Base-by-base conservation (phyloP, 2,888 invertebrate species). In the Drosophila algonquin region DNA sequence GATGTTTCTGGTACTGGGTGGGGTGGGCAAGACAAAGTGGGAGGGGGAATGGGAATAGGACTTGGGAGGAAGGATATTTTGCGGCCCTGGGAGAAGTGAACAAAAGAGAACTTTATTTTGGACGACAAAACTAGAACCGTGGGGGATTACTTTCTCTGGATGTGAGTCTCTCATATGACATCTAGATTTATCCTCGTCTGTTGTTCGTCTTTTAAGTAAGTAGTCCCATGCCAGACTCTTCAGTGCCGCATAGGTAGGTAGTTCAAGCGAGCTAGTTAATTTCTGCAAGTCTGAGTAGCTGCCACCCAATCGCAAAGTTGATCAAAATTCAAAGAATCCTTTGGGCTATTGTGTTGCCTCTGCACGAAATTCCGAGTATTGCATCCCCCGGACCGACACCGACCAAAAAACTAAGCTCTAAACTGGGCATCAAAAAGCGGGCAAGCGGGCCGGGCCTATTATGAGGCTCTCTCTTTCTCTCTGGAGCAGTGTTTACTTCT, bases 241-340 rank as follows among this genome's bases (percentile, higher is more conserved):
- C 21, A 21, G 21, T 2, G 21, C 21, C 21, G 21, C 35, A 6
- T 40, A 40, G 35, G 5, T 52, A 1, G 24, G 16, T 4, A 24
- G 40, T 47, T 50, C 21, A n/a, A 24, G 52, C 32, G 30, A 53
- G 47, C 78, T 81, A 81, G 72, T 78, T 65, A 78, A 61, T 64
- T 73, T 30, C 47, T 35, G 45, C 35, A 44, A 63, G 45, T 53
- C 32, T 50, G 58, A 64, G 60, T 59, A 47, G 27, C 64, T 58
- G 63, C 74, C 78, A 76, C 63, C 75, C 73, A 82, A 87, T 79
- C 77, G 73, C 74, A 74, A 72, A 61, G 63, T 64, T 73, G 73
- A 87, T 83, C 87, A 71, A 86, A 83, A 80, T 83, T 83, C 83
- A 87, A 65, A 77, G 87, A 83, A 83, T 87, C 87, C 87, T 83